Conservation (phyloP, 2,113 vertebrate genomes). For the Eupsittula cactorum region DNA sequence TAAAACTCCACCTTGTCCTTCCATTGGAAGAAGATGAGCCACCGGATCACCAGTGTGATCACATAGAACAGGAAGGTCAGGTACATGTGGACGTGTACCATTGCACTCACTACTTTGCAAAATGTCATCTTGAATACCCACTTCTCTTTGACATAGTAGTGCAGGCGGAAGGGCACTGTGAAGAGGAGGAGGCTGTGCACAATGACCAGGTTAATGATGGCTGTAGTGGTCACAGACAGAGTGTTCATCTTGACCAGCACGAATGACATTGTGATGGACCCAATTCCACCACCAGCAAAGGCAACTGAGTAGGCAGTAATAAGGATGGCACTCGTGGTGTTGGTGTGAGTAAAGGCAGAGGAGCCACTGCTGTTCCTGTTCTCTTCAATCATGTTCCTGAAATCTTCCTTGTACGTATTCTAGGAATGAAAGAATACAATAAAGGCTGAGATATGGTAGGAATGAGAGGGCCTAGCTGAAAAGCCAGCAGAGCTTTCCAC, state of each 20-base stretch:
- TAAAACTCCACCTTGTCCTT: slow-evolving; percentile 78
- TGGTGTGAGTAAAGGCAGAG: not conserved
- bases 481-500: not conserved
- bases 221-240: slow-evolving; percentile 83
- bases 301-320: slow-evolving; percentile 75
- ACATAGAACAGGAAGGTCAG: slow-evolving; percentile 88
- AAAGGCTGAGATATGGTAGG: not conserved
- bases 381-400: not conserved
- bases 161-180: slow-evolving; percentile 88
- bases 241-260: slow-evolving; percentile 81
- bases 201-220: slow-evolving; percentile 86
- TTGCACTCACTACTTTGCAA: slow-evolving; percentile 85
- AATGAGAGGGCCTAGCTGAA: not conserved
- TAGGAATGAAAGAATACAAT: not conserved
- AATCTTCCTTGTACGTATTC: not conserved
- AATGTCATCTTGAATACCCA: slow-evolving; percentile 69
- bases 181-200: slow-evolving; percentile 85
- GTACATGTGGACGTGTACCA: slow-evolving; percentile 93
- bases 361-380: not conserved
- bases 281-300: slow-evolving; percentile 77
- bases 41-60: slow-evolving; percentile 82
- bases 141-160: slow-evolving; percentile 67
- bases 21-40: slow-evolving; percentile 80
- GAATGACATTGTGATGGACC: slow-evolving; percentile 76
- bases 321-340: slow-evolving; percentile 23